A percentile compares a stretch with the other conserved stretches of the same genome.
These are phyloP conservation scores for Tetropium fuscum DNA, from an alignment of 2,888 invertebrate species.

Conservation along the genomic window DNA sequence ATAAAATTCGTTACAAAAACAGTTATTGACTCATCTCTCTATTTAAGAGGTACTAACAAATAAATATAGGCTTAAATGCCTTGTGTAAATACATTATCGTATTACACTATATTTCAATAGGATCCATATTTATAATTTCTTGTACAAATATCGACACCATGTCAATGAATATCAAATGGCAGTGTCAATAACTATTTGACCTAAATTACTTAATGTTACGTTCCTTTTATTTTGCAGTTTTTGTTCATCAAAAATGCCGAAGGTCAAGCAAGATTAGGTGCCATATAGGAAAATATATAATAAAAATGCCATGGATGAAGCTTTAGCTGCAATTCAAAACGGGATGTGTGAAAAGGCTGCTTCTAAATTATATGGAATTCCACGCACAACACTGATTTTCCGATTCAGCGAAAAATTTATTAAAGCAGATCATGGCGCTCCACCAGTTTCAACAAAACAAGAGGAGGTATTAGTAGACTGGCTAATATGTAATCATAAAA, in stretches of 20 bases:
- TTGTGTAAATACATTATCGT: too few relatives aligned
- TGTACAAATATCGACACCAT: not conserved
- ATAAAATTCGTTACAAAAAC: too few relatives aligned
- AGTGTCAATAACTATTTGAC: not conserved
- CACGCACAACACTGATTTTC: not conserved
- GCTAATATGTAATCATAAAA: not conserved
- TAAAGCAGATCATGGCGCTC: not conserved
- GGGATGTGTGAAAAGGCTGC: not conserved
- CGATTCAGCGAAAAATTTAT: not conserved
- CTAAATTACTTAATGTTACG: not conserved
- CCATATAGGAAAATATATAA: not conserved
- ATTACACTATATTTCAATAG: too few relatives aligned
- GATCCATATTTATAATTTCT: not conserved
- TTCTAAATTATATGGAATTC: not conserved
- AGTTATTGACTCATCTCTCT: too few relatives aligned
- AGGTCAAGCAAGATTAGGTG: not conserved
- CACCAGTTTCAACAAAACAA: not conserved
- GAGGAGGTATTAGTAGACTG: not conserved
- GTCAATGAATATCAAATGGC: not conserved
- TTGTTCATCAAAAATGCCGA: not conserved
- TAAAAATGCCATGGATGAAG: not conserved
- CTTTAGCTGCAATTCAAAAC: not conserved
- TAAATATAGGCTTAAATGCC: too few relatives aligned
- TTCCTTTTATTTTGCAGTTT: not conserved
- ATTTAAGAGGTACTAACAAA: too few relatives aligned